phyloP scores from a whole-genome alignment of 2,888 invertebrate species.

The Cerceris rybyensis region DNA sequence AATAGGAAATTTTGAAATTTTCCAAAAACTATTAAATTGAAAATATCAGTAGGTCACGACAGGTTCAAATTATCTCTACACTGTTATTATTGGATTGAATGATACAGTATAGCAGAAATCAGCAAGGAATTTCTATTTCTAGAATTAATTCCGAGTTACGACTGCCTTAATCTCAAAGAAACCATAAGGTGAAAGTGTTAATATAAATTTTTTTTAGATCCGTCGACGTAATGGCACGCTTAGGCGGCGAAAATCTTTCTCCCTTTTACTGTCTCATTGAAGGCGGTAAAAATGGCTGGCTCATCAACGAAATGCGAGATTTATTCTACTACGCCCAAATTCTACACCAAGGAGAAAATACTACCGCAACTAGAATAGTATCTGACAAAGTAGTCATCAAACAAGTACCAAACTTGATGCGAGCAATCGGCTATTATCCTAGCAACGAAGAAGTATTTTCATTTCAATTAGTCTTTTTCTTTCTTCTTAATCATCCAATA shows the following conservation, averaged over 20 bases:
- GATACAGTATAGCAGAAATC: too few relatives aligned
- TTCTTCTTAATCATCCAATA: neutral
- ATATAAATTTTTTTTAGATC: slow-evolving; percentile 28
- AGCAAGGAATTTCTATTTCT: too few relatives aligned
- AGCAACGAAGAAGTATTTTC: slow-evolving; percentile 87
- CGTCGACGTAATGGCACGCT: slow-evolving; percentile 77
- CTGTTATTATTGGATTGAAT: too few relatives aligned
- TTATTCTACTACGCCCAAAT: slow-evolving; percentile 91
- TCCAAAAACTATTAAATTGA: neutral
- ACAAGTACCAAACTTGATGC: slow-evolving; percentile 88
- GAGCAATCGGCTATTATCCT: slow-evolving; percentile 89
- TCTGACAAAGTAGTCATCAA: slow-evolving; percentile 85
- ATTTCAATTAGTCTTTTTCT: neutral
- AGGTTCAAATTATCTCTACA: neutral
- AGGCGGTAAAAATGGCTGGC: slow-evolving; percentile 87
- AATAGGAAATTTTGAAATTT: too few relatives aligned
- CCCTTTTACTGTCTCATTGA: slow-evolving; percentile 89
- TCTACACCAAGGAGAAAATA: slow-evolving; percentile 87
- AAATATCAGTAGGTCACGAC: neutral
- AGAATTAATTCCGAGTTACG: too few relatives aligned
- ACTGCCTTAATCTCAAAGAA: too few relatives aligned
- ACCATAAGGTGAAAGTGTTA: too few relatives aligned
- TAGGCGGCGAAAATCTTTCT: slow-evolving; percentile 84
- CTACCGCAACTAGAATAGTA: slow-evolving; percentile 85
- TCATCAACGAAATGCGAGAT: slow-evolving; percentile 88